Evolutionary conservation across 1,140 invertebrate genomes (phyloP).

Genomic region (Calycopis cecrops): DNA sequence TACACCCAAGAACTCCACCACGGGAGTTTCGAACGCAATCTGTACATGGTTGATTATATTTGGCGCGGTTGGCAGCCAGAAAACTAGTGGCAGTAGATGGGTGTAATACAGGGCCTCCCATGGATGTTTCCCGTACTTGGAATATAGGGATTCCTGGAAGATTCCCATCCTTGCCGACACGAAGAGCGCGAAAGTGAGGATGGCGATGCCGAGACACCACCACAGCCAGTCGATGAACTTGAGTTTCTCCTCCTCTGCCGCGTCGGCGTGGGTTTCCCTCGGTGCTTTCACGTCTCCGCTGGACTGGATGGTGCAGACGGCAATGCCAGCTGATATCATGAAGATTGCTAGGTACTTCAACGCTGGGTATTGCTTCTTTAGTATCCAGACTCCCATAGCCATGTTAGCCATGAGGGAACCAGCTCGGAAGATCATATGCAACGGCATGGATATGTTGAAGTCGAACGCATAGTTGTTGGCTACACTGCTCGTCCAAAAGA

Average conservation of each 20-base stretch:
- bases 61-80: conserved; percentile 83
- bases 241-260: conserved; percentile 67
- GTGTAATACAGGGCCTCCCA: conserved; percentile 96
- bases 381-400: conserved; percentile 93
- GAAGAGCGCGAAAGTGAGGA: conserved; percentile 92
- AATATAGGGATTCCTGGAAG: conserved; percentile 94
- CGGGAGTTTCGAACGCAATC: conserved; percentile 77
- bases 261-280: conserved; percentile 58
- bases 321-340: conserved; percentile 94
- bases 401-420: conserved; percentile 98
- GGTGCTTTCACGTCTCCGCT: conserved; percentile 79
- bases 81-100: conserved; percentile 91
- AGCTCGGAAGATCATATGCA: conserved; percentile 99
- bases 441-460: conserved; percentile 98
- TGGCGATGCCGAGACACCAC: conserved; percentile 89
- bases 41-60: conserved; percentile 86
- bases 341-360: conserved; percentile 94
- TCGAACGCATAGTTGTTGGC: conserved; percentile 97
- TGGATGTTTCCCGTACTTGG: conserved; percentile 93
- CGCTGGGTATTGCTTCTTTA: conserved; percentile 89
- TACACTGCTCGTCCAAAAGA: conserved; percentile 95
- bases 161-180: conserved; percentile 97
- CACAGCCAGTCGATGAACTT: conserved; percentile 82
- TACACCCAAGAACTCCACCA: conserved; percentile 68
- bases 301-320: conserved; percentile 93